Evolutionary conservation across 2,113 vertebrate genomes (phyloP).

Genomic region (Tenrec ecaudatus): DNA sequence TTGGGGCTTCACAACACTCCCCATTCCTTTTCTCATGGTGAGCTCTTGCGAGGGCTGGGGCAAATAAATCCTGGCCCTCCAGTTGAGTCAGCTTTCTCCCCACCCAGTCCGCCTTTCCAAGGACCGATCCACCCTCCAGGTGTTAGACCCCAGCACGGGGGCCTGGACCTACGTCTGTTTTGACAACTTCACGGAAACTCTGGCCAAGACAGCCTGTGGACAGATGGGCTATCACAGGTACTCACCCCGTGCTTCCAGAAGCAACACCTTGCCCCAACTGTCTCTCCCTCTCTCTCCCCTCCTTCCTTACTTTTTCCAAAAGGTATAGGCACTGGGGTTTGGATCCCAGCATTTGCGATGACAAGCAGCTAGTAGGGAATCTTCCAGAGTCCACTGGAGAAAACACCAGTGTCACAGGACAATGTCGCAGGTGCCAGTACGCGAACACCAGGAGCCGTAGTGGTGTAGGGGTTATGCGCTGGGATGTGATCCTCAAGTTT

Average conservation of each 20-base stretch:
- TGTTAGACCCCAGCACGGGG: constrained; percentile 76
- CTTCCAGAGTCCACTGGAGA: neutral
- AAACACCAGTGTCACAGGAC: neutral
- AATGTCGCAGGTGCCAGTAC: neutral
- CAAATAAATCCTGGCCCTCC: neutral
- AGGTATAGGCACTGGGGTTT: neutral
- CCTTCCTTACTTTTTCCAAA: neutral
- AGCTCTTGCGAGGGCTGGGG: neutral
- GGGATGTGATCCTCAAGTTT: no score
- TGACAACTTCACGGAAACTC: constrained; percentile 86
- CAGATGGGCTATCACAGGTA: constrained; percentile 94
- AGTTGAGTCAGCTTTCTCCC: constrained; percentile 33
- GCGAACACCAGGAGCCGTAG: no score
- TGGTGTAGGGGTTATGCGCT: no score
- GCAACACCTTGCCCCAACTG: no score
- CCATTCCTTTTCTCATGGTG: neutral
- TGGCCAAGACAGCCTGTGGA: constrained; percentile 89
- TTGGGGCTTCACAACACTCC: neutral
- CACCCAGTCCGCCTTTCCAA: constrained; percentile 85
- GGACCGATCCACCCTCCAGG: constrained; percentile 88
- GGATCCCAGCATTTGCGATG: neutral
- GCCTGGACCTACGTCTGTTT: constrained; percentile 91
- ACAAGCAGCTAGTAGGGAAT: neutral
- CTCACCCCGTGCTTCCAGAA: neutral
- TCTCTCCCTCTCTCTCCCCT: neutral